These are phyloP conservation scores for Thamnophis sirtalis DNA, from an alignment of 2,113 vertebrate genomes.

Conservation along the genomic window DNA sequence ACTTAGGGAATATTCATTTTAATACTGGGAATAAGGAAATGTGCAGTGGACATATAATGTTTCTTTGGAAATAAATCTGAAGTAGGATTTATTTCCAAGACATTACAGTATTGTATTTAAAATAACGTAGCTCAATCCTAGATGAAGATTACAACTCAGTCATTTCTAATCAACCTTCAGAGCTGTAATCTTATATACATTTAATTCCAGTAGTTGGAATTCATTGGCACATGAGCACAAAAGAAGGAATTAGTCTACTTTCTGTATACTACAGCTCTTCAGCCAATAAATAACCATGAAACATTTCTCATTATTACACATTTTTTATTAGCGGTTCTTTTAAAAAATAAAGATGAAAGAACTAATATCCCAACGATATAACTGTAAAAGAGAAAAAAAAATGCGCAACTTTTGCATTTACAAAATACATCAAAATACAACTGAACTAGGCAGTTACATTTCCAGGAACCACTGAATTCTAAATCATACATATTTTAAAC, in stretches of 20 bases:
- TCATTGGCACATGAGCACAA: not conserved
- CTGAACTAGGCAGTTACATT: constrained; percentile 8
- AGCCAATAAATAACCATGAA: constrained; percentile 6
- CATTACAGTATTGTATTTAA: not conserved
- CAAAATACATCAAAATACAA: constrained; percentile 18
- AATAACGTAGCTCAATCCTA: not conserved
- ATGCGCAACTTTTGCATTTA: not conserved
- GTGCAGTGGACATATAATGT: not conserved
- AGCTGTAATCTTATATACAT: not conserved
- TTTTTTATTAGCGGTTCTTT: constrained; percentile 11
- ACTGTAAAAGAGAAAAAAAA: constrained; percentile 6
- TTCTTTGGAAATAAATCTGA: not conserved
- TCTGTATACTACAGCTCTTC: constrained; percentile 5
- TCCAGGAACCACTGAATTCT: constrained; percentile 4
- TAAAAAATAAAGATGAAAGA: constrained; percentile 12
- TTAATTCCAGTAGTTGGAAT: not conserved
- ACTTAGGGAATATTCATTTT: not conserved
- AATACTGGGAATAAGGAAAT: not conserved
- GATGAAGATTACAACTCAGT: not conserved
- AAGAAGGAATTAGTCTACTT: not conserved
- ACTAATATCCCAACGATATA: not conserved
- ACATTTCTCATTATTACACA: constrained; percentile 26
- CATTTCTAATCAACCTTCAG: not conserved
- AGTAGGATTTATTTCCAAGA: not conserved
- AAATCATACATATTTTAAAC: constrained; percentile 37